Evolutionary conservation across 2,113 vertebrate genomes (phyloP).

Genomic region (Toxotes chatareus): DNA sequence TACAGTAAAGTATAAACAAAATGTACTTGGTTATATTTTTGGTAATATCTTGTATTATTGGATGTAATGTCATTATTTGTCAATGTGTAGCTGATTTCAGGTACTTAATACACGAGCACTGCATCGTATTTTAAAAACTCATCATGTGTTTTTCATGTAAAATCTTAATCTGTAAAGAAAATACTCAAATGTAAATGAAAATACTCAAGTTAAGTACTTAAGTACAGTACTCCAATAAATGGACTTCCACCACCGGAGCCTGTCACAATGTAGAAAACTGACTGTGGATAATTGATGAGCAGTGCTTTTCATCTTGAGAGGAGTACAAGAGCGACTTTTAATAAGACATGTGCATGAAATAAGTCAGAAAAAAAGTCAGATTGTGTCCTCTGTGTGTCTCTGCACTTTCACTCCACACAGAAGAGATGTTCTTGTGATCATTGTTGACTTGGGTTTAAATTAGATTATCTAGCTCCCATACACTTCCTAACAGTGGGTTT

Average conservation of each 20-base stretch:
- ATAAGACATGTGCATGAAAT: neutral
- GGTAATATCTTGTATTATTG: too few species aligned
- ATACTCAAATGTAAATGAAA: neutral
- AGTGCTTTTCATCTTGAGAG: constrained; percentile 13
- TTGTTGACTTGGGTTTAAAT: constrained; percentile 62
- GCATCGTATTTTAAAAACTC: neutral
- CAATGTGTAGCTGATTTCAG: neutral
- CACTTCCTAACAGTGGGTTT: constrained; percentile 87
- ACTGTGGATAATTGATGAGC: constrained; percentile 10
- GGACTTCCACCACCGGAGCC: neutral
- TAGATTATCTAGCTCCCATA: constrained; percentile 52
- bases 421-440: constrained; percentile 60
- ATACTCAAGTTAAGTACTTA: too few species aligned
- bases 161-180: neutral
- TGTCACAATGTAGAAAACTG: neutral
- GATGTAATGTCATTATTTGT: neutral
- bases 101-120: neutral
- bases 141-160: neutral
- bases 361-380: neutral
- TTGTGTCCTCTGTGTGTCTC: neutral
- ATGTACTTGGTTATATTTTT: neutral
- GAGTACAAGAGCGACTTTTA: neutral
- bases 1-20: neutral
- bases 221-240: neutral
- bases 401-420: constrained; percentile 2